These are phyloP conservation scores for Ciona savignyi DNA, from an alignment of 23 tunicate species.

Conservation along the genomic window DNA sequence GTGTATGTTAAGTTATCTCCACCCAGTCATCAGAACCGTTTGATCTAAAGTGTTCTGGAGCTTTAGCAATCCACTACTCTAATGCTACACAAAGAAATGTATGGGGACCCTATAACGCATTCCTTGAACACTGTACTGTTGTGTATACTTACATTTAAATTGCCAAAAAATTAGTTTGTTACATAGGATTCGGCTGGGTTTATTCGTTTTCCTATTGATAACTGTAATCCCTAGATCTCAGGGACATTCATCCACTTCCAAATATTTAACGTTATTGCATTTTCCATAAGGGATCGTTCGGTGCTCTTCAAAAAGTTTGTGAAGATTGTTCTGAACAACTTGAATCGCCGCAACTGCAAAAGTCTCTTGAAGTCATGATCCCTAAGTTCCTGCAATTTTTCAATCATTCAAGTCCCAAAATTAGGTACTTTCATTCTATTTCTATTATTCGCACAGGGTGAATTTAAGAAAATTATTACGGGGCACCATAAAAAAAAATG, in stretches of 20 bases:
- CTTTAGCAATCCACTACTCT: no score
- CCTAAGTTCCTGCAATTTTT: conserved; percentile 88
- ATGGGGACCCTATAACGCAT: no score
- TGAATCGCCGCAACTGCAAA: conserved; percentile 54
- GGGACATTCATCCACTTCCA: background rate
- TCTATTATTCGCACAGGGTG: no score
- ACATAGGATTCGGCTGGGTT: no score
- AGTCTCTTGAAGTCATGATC: conserved; percentile 62
- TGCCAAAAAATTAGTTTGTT: no score
- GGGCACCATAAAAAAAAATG: no score
- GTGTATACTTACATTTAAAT: background rate
- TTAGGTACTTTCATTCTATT: no score
- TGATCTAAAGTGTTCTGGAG: no score
- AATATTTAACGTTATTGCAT: background rate
- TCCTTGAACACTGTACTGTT: background rate
- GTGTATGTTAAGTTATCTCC: background rate
- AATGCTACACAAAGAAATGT: no score
- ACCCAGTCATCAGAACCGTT: background rate
- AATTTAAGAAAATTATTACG: no score
- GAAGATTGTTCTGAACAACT: conserved; percentile 91
- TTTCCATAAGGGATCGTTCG: conserved; percentile 72
- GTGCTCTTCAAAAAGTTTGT: conserved; percentile 89
- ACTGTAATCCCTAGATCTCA: no score
- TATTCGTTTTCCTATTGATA: no score
- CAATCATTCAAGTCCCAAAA: conserved; percentile 70